These are phyloP conservation scores for Drosophila repletoides DNA, from an alignment of 1,140 invertebrate genomes.

Conservation along the genomic window DNA sequence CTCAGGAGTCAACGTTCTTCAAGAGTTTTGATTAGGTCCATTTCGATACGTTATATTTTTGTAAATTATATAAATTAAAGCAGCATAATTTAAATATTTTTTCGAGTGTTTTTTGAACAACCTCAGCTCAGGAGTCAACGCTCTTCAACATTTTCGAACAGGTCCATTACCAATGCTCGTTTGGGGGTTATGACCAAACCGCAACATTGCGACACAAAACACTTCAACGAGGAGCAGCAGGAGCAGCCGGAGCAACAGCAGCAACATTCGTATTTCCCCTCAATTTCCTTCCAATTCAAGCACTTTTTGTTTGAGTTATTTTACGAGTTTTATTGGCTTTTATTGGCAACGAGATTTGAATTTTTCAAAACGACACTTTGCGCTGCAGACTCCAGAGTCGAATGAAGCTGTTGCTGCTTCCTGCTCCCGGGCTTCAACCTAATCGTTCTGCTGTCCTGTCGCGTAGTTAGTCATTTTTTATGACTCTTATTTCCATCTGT, in stretches of 20 bases:
- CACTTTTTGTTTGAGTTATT: slow-evolving; percentile 71
- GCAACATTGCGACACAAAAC: slow-evolving; percentile 76
- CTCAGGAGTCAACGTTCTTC: no score
- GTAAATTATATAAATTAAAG: no score
- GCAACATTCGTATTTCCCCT: no score
- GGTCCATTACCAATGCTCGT: slow-evolving; percentile 33
- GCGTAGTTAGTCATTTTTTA: slow-evolving; percentile 69
- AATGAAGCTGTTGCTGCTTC: slow-evolving; percentile 4
- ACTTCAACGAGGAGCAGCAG: slow-evolving; percentile 50
- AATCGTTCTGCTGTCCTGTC: slow-evolving; percentile 29
- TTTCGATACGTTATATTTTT: no score
- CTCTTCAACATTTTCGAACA: slow-evolving; percentile 18
- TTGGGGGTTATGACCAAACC: slow-evolving; percentile 55
- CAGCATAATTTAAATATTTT: no score
- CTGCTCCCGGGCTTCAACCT: not conserved
- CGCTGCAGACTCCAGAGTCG: slow-evolving; percentile 29
- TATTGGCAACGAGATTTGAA: slow-evolving; percentile 82
- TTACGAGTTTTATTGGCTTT: slow-evolving; percentile 82
- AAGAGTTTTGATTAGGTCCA: no score
- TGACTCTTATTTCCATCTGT: slow-evolving; percentile 18
- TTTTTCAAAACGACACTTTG: slow-evolving; percentile 79
- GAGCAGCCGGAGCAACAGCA: not conserved
- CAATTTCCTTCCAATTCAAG: no score
- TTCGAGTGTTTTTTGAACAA: no score
- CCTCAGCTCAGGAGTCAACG: slow-evolving; percentile 9